Base-by-base conservation (phyloP, 2,888 invertebrate genomes). In the Spilosoma lubricipeda region DNA sequence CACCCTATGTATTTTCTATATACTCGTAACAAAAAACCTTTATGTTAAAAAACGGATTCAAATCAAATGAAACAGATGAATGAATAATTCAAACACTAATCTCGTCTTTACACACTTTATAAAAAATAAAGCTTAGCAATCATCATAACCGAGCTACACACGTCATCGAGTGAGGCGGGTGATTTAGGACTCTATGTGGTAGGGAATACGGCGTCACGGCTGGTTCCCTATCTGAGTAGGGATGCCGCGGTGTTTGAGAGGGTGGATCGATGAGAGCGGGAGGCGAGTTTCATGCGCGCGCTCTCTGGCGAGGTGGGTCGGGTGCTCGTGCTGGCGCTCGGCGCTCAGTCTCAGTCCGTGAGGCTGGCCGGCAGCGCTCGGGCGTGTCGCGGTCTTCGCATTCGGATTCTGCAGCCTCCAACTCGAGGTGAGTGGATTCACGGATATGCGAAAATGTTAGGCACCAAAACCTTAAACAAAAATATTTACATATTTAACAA, bases 191-290 rank as follows among this genome's bases (percentile, higher is more conserved):
- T 82, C 80, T 93, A 87, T 80, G 48, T n/a, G 67, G 65, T 80
- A 36, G 76, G 69, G 76, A 81, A 89, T 89, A 86, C 83, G 83
- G 79, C 69, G 65, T 67, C 67, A 75, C 45, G 45, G 15, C 45
- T n/a, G n/a, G n/a, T n/a, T 45, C 45, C 45, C 45, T 45, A 45
- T 4, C 71, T 77, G 73, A 78, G 80, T 73, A 75, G 80, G 68
- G 77, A 72, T 80, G 74, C 76, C 80, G 70, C 77, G 77, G 81
- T 80, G 78, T 78, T 74, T 77, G 77, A 85, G 84, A 89, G 92
- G 91, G 91, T 91, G 93, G 94, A 94, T 94, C 94, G 94, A 95
- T 95, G 93, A 87, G 82, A 79, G 86, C 82, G 89, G 87, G 89
- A 82, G 87, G 79, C 45, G 77, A 67, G 85, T 15, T 70, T 63